Evolutionary conservation across 2,797 vertebrate genomes (phyloP), one percentile per base, ranked within the genome.

Genomic region (Centropyge bicolor): DNA sequence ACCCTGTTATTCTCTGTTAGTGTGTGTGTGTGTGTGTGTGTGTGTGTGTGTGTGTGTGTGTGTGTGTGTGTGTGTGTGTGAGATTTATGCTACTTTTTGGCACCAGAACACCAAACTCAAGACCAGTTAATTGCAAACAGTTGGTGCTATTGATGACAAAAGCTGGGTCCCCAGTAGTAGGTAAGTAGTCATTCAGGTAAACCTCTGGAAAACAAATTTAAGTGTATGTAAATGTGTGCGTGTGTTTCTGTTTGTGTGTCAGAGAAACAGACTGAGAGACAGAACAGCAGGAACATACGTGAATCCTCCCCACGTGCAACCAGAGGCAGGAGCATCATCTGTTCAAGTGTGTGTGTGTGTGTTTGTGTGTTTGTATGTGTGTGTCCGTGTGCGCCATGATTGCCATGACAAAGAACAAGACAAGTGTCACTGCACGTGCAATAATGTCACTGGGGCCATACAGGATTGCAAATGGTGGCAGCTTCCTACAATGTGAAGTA

Each of bases 301-400:
- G 80, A 81, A 72, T 76, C 51, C 41, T 73, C 45, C 61, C 69
- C 88, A 91, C 77, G 81, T 91, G 86, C 67, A 75, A 66, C 61
- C 36, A 70, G 66, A 49, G 16, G 52, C 46, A 19, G 63, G 22
- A 59, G 27, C 78, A 85, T 83, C 67, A 85, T 83, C 67, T 84
- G 46, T 70, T 77, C 41, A 19, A n/a, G 22, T 55, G 20, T 75
- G 77, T 27, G 8, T 75, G 77, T 27, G 8, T 9, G 20, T 36
- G 22, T 61, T 27, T 20, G 19, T 55, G 56, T 56, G 36, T 40
- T 46, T 46, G 41, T 40, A n/a, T 60, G 57, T 54, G 22, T 13
- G 20, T 55, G 3, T 19, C 8, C 17, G 38, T 41, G n/a, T 40
- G 59, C 27, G 36, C 24, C 43, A 27, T 71, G 67, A 80, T 65